Base-by-base conservation (phyloP, 2,888 invertebrate genomes). In the Oasisia sp. region DNA sequence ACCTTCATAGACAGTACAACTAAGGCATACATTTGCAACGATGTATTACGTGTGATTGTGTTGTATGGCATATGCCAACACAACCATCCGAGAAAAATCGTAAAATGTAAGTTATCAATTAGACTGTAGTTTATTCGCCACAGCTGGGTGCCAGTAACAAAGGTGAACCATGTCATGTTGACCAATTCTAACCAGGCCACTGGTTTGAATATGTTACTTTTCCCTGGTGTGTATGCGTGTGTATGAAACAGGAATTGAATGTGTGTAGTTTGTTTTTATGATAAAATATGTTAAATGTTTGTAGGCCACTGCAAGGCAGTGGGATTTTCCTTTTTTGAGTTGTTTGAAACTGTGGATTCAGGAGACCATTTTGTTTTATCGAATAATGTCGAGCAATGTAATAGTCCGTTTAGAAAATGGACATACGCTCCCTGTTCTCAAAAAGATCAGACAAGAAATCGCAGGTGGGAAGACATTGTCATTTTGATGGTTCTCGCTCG, bases 281-380 rank as follows among this genome's bases (percentile, higher is more conserved):
- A 74, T 74, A 74, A 74, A 74, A 74, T 74, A 19, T 74, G 74
- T 74, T 74, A 74, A 74, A 74, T n/a, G 74, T 74, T 74, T 74
- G 27, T 74, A 27, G 27, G 27, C n/a, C 74, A 74, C 74, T 74
- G 74, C 74, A 74, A 74, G n/a, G 74, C 74, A 74, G 74, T 74
- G 74, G 74, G 74, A 27, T 27, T 74, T 74, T 74, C 27, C n/a
- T 7, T 74, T 19, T 74, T 74, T 19, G 74, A 74, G 74, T 74
- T 74, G n/a, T 74, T 14, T 74, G 74, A 74, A 74, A 74, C 14
- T 1, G 74, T 74, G 74, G 74, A 74, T 74, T 74, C 74, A 74
- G 74, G 74, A 74, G 74, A 74, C 74, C 74, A 74, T 14, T 74
- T 14, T 74, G 74, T 27, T 74, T 74, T 74, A 74, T 74, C 74